Base-by-base conservation (phyloP, 2,888 invertebrate genomes). In the Dioctria linearis region DNA sequence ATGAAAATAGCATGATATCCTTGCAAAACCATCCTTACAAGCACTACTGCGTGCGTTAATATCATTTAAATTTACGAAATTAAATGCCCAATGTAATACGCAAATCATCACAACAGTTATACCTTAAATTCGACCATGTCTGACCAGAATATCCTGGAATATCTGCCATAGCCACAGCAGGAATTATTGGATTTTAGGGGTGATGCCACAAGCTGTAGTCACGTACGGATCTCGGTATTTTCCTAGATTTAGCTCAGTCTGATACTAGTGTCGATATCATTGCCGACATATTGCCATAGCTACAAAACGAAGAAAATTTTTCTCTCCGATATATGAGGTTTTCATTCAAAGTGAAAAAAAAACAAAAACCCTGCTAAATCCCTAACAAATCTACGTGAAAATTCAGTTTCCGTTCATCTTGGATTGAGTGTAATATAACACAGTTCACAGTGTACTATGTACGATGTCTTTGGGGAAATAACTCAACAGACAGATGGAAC, bases 401-500 rank as follows among this genome's bases (percentile, higher is more conserved):
- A 42, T 65, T 40, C n/a, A 40, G 42, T 13, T 40, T 40, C 3
- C 2, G 42, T 9, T 65, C 11, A 11, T 39, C 65, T 3, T 42
- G 42, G 65, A 65, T 65, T 65, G 40, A n/a, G 65, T 42, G 40
- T 65, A 65, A 65, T 40, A 40, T 65, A 65, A 42, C 65, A 25
- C 25, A 25, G 25, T 25, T 25, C 25, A 25, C 25, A 40, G 42
- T n/a, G 65, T 65, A 42, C 65, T 42, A 42, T 40, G 65, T 65
- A 13, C 13, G 65, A 11, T 40, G 65, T 65, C 65, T 65, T 65
- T 65, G 65, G 65, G 65, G 65, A 65, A 65, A 65, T 65, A 65
- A 65, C 40, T 65, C 65, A 65, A 65, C 65, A 65, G 42, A 65
- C 65, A 65, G 65, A 65, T 42, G 65, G 42, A 65, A 65, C 65